Evolutionary conservation across 2,888 invertebrate species (phyloP).

Genomic region (Sisyra nigra): DNA sequence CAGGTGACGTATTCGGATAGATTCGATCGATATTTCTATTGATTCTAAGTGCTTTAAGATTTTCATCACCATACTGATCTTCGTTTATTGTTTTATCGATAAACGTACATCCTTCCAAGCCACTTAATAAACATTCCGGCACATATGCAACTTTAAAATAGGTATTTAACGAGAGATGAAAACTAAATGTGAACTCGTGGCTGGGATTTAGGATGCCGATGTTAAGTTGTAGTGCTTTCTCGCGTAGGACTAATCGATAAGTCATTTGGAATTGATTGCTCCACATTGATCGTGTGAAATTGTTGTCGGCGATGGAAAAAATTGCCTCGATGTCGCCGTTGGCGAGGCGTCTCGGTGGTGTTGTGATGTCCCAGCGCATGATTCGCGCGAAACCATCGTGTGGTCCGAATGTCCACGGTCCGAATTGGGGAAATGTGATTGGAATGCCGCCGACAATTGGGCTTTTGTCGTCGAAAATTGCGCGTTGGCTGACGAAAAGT

Average conservation of each 20-base stretch:
- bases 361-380: conserved; percentile 80
- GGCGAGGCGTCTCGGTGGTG: conserved; percentile 71
- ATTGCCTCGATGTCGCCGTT: conserved; percentile 87
- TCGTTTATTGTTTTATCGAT: conserved; percentile 54
- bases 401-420: conserved; percentile 87
- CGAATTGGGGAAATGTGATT: conserved; percentile 93
- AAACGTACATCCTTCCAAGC: conserved; percentile 67
- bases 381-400: conserved; percentile 94
- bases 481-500: conserved; percentile 63
- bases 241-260: conserved; percentile 79
- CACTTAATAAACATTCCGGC: conserved; percentile 77
- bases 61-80: conserved; percentile 74
- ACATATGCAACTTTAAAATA: conserved; percentile 95
- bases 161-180: conserved; percentile 85
- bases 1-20: conserved; percentile 84
- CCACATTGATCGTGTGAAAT: conserved; percentile 88
- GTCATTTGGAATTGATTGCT: conserved; percentile 85
- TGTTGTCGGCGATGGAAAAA: conserved; percentile 83
- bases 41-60: conserved; percentile 76
- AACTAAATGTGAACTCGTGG: conserved; percentile 78
- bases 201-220: conserved; percentile 89
- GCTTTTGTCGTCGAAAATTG: conserved; percentile 90
- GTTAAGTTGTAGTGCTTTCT: conserved; percentile 84
- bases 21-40: conserved; percentile 87
- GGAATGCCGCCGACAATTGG: conserved; percentile 94